Percentiles rank a stretch among this genome's conserved stretches.
Conservation (phyloP, 92 coral and sea anemone genomes). For the Heliopora coerulea region DNA sequence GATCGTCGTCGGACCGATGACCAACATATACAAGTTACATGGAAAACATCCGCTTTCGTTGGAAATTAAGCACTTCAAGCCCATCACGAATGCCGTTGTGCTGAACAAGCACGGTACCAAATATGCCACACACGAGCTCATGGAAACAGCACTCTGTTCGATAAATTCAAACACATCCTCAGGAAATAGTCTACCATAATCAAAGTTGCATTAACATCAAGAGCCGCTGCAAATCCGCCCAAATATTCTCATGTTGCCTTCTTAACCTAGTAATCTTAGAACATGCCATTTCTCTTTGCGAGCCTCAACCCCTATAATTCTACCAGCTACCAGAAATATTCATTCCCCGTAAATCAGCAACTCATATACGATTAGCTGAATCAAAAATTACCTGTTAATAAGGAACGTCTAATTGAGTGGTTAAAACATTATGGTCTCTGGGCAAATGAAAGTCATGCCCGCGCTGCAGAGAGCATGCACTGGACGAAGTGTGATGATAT, state of each 20-base stretch:
- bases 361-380: slow-evolving; percentile 5
- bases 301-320: no score
- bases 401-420: neutral
- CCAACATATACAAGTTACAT: slow-evolving; percentile 21
- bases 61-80: slow-evolving; percentile 28
- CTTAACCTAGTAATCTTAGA: slow-evolving; percentile 26
- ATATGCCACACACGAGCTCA: slow-evolving; percentile 49
- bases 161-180: slow-evolving; percentile 43
- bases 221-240: slow-evolving; percentile 51
- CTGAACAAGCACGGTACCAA: slow-evolving; percentile 46
- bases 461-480: neutral
- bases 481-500: neutral
- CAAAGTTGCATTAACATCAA: slow-evolving; percentile 47
- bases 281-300: neutral
- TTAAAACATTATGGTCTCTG: neutral
- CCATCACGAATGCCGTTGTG: slow-evolving; percentile 40
- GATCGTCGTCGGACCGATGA: slow-evolving; percentile 52
- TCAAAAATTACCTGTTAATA: neutral
- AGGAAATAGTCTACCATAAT: slow-evolving; percentile 39
- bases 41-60: slow-evolving; percentile 35
- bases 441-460: neutral
- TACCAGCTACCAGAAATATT: neutral
- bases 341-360: neutral
- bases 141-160: slow-evolving; percentile 36
- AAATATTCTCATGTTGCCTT: slow-evolving; percentile 48